Evolutionary conservation across 1,140 invertebrate species (phyloP), one percentile per base, ranked within the genome.

Genomic region (Procambarus clarkii): DNA sequence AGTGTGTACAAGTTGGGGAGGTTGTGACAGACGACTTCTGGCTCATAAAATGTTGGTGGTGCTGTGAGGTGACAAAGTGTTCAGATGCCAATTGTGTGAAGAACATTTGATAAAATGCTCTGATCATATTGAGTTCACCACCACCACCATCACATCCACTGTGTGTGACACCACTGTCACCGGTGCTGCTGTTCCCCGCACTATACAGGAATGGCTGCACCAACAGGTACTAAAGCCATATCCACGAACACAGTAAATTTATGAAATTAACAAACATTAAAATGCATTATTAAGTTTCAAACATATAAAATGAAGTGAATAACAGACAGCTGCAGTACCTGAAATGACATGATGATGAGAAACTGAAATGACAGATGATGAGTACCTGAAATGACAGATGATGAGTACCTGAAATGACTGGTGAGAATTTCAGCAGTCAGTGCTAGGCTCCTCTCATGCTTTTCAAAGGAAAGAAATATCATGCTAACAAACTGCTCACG

Each of bases 211-310:
- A 4, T 24, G 69, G 1, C n/a, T 5, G 24, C 69, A 74, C 69
- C 69, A 74, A 74, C n/a, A 74, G n/a, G n/a, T 24, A 74, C n/a
- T 74, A 74, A 74, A 74, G 69, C n/a, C 5, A n/a, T n/a, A 34
- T 34, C 69, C 3, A 74, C 18, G 0, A 24, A 74, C 11, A 24
- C n/a, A 24, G 11, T 24, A 74, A 71, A 71, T 34, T 74, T 3
- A 64, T 64, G 18, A 21, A 64, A 64, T 18, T 74, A 74, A 74
- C n/a, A 74, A 24, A 74, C 7, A 74, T 21, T 24, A 5, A 24
- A 24, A 74, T 24, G n/a, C 69, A 74, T 7, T 13, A 18, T 3
- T 64, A 64, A 64, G 18, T 64, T 13, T 3, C 60, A 64, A 3
- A 24, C 69, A 74, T 9, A 74, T 24, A 24, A 2, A 74, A 7